Conservation (phyloP, 2,113 vertebrate genomes). For the Toxotes jaculatrix region DNA sequence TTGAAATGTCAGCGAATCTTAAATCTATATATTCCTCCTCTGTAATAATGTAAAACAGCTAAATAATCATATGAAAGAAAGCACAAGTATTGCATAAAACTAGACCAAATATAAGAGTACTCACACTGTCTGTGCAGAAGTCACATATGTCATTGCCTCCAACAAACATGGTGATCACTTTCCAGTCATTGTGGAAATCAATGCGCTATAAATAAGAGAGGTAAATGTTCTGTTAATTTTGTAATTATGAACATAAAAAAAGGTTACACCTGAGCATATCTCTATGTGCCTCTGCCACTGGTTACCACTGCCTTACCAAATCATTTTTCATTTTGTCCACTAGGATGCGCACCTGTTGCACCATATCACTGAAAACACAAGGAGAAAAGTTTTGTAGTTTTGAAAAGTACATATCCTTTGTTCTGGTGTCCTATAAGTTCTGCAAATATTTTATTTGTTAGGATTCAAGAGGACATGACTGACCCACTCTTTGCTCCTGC, state of each 20-base stretch:
- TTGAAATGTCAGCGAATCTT: too few species aligned
- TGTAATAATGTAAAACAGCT: not conserved
- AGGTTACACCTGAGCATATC: not conserved
- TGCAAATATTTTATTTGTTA: not conserved
- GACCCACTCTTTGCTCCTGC: constrained; percentile 86
- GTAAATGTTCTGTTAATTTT: not conserved
- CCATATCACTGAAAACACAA: constrained; percentile 84
- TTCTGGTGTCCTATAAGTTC: not conserved
- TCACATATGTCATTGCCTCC: constrained; percentile 90
- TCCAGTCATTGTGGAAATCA: constrained; percentile 91
- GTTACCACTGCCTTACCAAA: constrained; percentile 77
- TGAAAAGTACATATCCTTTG: not conserved
- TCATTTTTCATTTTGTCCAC: constrained; percentile 89
- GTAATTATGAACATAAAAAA: not conserved
- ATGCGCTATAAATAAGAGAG: constrained; percentile 83
- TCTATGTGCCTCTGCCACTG: constrained; percentile 1
- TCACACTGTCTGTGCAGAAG: constrained; percentile 90
- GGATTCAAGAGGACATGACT: constrained; percentile 27
- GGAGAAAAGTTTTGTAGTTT: not conserved
- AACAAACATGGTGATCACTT: constrained; percentile 91
- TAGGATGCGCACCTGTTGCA: constrained; percentile 84
- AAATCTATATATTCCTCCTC: too few species aligned
- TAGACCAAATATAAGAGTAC: constrained; percentile 3
- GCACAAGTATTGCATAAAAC: not conserved
- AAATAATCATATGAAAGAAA: not conserved